Evolutionary conservation across 2,113 vertebrate species (phyloP).

Genomic region (Athene noctua): DNA sequence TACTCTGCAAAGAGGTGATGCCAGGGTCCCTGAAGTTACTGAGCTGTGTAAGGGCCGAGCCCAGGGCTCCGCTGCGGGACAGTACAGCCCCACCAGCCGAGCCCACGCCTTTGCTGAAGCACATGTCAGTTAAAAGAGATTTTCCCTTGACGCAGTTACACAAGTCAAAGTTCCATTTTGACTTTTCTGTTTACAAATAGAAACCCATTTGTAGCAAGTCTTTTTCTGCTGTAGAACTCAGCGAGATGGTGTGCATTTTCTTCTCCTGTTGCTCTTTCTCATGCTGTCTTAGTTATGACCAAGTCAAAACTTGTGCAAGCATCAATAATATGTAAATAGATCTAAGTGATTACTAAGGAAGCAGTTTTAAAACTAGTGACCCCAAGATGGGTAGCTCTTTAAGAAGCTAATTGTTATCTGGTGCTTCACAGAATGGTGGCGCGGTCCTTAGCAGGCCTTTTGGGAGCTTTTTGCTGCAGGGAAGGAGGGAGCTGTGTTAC

Average conservation of each 20-base stretch:
- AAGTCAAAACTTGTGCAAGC: neutral
- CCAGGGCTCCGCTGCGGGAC: neutral
- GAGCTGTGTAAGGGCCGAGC: neutral
- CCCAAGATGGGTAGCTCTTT: neutral
- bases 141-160: neutral
- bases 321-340: neutral
- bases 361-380: neutral
- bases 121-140: neutral
- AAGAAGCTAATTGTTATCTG: neutral
- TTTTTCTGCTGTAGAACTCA: neutral
- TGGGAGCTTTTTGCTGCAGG: neutral
- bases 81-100: neutral
- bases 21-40: neutral
- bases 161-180: neutral
- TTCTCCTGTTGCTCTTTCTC: neutral
- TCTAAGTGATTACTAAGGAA: neutral
- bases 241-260: neutral
- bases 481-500: neutral
- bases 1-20: neutral
- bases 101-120: neutral
- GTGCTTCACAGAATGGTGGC: neutral
- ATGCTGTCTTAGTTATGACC: neutral
- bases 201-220: neutral
- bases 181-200: neutral
- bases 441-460: neutral